A percentile compares a stretch with the other conserved stretches of the same genome.
Evolutionary conservation across 2,888 invertebrate genomes (phyloP).

Genomic region (Saturnia japonica): DNA sequence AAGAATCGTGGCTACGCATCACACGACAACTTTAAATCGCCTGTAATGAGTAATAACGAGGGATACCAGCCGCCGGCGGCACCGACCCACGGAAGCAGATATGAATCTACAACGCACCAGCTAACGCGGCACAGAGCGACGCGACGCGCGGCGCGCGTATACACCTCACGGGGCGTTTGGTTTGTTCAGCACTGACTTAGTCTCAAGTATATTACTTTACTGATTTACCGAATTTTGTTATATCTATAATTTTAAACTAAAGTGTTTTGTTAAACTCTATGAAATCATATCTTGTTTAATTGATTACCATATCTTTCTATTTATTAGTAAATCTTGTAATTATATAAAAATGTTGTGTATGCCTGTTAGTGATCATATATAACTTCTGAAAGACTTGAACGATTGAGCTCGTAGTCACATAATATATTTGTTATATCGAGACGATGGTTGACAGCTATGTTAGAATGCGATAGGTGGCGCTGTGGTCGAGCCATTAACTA

Average conservation of each 20-base stretch:
- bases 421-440: no score
- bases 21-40: slow-evolving; percentile 61
- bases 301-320: not conserved
- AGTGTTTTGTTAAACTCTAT: not conserved
- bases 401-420: no score
- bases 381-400: no score
- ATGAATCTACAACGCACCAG: slow-evolving; percentile 55
- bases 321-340: no score
- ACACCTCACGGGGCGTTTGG: slow-evolving; percentile 35
- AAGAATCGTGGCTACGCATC: slow-evolving; percentile 30
- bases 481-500: no score
- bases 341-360: no score
- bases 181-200: slow-evolving; percentile 66
- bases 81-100: slow-evolving; percentile 64
- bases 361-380: no score
- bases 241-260: not conserved
- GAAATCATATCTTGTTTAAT: not conserved
- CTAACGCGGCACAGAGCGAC: slow-evolving; percentile 36
- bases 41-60: slow-evolving; percentile 71
- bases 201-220: slow-evolving; percentile 38
- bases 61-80: slow-evolving; percentile 40
- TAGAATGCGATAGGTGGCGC: no score
- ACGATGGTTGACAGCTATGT: no score
- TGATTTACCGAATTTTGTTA: no score
- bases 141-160: no score